phyloP scores from a whole-genome alignment of 2,113 vertebrate species.

The Eidolon helvum region DNA sequence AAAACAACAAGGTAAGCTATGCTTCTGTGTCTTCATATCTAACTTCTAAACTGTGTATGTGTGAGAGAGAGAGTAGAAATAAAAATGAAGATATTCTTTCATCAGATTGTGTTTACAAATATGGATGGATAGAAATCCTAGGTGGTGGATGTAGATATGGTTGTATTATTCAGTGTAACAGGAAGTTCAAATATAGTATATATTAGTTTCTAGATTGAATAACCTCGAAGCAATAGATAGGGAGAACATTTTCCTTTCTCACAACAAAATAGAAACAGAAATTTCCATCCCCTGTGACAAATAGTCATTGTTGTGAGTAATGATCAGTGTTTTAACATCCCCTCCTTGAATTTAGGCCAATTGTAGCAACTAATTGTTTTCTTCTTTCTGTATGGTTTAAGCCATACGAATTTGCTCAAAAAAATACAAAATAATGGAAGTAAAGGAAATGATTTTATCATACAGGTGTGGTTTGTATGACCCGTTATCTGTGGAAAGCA shows the following conservation, averaged over 20 bases:
- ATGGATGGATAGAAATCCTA: not conserved
- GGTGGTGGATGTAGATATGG: not conserved
- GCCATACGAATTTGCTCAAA: not conserved
- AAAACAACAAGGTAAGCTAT: not conserved
- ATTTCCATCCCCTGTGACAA: not conserved
- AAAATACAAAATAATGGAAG: not conserved
- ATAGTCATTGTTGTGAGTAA: not conserved
- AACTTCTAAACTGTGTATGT: not conserved
- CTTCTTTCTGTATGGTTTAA: not conserved
- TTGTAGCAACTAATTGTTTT: not conserved
- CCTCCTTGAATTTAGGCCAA: not conserved
- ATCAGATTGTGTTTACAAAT: not conserved
- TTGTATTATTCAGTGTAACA: not conserved
- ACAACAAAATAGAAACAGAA: not conserved
- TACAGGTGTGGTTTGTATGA: fast-evolving
- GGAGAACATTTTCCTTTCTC: not conserved
- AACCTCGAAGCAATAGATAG: not conserved
- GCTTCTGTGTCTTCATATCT: not conserved
- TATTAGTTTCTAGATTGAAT: not conserved
- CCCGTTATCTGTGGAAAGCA: not conserved
- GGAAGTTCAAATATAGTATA: not conserved
- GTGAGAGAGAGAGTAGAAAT: not conserved
- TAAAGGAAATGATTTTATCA: not conserved
- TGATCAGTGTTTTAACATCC: not conserved
- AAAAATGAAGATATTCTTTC: not conserved